A percentile compares a stretch with the other conserved stretches of the same genome.
Conservation (phyloP, 2,888 invertebrate species). For the Rugalucina vietnamica region DNA sequence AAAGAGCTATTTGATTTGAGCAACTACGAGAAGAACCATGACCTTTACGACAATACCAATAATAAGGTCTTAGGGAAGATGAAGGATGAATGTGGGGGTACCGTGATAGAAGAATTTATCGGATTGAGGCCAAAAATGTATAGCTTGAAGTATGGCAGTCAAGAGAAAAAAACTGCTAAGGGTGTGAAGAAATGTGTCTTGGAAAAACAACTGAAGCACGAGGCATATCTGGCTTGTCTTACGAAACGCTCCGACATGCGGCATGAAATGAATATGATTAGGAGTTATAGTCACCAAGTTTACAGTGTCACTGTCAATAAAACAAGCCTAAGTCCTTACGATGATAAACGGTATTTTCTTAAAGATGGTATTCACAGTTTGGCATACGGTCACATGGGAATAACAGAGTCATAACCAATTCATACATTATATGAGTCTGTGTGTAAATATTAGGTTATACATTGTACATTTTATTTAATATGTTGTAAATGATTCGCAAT, state of each 20-base stretch:
- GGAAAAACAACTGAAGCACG: slow-evolving; percentile 43
- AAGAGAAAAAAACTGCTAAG: slow-evolving; percentile 18
- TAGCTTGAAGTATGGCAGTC: slow-evolving; percentile 15
- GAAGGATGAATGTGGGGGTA: slow-evolving; percentile 38
- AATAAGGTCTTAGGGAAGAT: slow-evolving; percentile 35
- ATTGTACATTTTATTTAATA: no score
- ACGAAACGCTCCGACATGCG: not conserved
- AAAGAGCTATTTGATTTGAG: slow-evolving; percentile 29
- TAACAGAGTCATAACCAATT: slow-evolving; percentile 28
- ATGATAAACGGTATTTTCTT: slow-evolving; percentile 39
- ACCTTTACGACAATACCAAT: slow-evolving; percentile 11
- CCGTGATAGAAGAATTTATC: slow-evolving; percentile 26
- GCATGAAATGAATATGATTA: slow-evolving; percentile 36
- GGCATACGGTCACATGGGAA: slow-evolving; percentile 18
- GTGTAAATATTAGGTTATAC: no score
- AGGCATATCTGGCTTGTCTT: slow-evolving; percentile 27
- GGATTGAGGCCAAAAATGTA: slow-evolving; percentile 46
- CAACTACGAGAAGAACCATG: slow-evolving; percentile 14
- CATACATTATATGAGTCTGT: no score
- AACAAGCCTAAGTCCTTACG: slow-evolving; percentile 33
- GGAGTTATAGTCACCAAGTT: slow-evolving; percentile 37
- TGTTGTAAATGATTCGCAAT: no score
- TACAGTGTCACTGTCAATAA: slow-evolving; percentile 30
- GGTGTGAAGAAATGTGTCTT: slow-evolving; percentile 35
- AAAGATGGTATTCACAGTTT: slow-evolving; percentile 12